Percentiles rank a stretch among this genome's conserved stretches.
Conservation (phyloP, 2,113 vertebrate species). For the Passer montanus region DNA sequence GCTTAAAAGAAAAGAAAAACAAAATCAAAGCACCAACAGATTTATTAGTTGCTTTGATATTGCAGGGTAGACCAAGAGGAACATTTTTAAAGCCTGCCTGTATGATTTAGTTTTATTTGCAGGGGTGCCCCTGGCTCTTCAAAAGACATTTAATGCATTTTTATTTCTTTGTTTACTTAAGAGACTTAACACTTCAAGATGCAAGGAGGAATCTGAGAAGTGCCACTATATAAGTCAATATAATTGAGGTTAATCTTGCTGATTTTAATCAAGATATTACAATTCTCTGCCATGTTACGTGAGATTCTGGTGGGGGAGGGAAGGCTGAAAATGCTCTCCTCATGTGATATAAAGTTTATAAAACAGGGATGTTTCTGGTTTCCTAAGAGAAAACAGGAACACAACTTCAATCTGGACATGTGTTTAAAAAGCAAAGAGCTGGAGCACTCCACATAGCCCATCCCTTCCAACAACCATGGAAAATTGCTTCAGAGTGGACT, state of each 20-base stretch:
- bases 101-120: constrained; percentile 13
- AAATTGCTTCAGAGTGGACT: background rate
- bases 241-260: background rate
- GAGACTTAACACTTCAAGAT: background rate
- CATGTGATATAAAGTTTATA: background rate
- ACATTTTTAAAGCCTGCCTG: constrained; percentile 36
- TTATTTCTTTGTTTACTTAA: constrained; percentile 55
- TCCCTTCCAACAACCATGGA: background rate
- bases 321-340: background rate
- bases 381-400: background rate
- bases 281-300: background rate
- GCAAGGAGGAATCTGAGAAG: background rate
- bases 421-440: background rate
- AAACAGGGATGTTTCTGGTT: background rate
- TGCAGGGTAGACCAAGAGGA: background rate
- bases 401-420: background rate
- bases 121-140: background rate
- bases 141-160: constrained; percentile 13
- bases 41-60: constrained; percentile 62
- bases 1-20: background rate
- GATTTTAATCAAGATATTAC: background rate
- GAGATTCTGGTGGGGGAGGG: background rate
- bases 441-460: background rate
- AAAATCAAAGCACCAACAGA: constrained; percentile 40
- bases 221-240: constrained; percentile 21